A percentile compares a stretch with the other conserved stretches of the same genome.
These are phyloP conservation scores for Pachyramphus minor DNA, from an alignment of 2,113 vertebrate species.

Conservation along the genomic window DNA sequence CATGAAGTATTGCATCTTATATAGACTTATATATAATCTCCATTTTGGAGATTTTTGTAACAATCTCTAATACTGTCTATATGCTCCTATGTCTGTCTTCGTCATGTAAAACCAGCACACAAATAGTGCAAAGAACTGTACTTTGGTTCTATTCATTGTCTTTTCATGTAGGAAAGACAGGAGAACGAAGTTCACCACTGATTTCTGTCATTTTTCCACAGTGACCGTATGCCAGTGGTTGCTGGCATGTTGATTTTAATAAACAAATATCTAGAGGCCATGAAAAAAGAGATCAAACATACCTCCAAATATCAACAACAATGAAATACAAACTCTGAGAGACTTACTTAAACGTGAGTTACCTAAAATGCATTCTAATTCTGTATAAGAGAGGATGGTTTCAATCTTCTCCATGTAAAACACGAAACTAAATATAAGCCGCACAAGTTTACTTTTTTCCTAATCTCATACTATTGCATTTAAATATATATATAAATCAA, in stretches of 20 bases:
- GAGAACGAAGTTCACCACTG: not conserved
- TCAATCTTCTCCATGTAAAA: not conserved
- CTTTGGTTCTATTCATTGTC: not conserved
- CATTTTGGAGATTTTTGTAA: not conserved
- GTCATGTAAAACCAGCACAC: not conserved
- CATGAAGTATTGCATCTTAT: not conserved
- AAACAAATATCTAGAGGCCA: not conserved
- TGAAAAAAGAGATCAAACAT: not conserved
- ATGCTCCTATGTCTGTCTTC: not conserved
- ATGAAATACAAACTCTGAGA: not conserved
- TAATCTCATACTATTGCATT: not conserved
- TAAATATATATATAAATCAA: not conserved
- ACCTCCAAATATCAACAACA: not conserved
- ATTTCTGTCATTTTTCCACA: not conserved
- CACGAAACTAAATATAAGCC: not conserved
- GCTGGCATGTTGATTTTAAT: not conserved
- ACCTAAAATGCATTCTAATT: not conserved
- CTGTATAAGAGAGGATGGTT: fast-evolving
- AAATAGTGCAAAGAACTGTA: not conserved
- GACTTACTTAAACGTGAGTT: not conserved
- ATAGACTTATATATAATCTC: too few species aligned
- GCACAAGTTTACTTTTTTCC: not conserved
- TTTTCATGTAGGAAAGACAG: not conserved
- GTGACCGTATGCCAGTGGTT: not conserved
- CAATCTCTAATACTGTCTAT: not conserved